A percentile compares a stretch with the other conserved stretches of the same genome.
phyloP scores from a whole-genome alignment of 2,888 invertebrate species.

The Myopa tessellatipennis region DNA sequence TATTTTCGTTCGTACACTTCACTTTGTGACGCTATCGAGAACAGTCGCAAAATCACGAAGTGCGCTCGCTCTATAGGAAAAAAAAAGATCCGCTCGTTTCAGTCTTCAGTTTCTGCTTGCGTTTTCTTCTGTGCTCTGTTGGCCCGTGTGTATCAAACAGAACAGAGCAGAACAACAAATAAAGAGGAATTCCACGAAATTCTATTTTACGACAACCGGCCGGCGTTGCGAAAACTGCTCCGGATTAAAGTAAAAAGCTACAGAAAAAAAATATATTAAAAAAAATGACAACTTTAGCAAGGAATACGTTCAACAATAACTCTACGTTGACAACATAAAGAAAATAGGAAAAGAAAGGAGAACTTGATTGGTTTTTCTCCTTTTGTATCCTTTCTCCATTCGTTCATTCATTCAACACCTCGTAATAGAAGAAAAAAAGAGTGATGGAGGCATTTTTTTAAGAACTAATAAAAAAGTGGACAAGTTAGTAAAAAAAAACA shows the following conservation, averaged over 20 bases:
- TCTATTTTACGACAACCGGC: conserved; percentile 30
- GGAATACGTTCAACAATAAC: too few relatives aligned
- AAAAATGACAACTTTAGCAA: neutral
- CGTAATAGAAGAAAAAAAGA: too few relatives aligned
- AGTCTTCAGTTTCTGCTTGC: conserved; percentile 28
- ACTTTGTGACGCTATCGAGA: conserved; percentile 47
- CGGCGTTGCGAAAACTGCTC: conserved; percentile 26
- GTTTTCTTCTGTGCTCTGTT: conserved; percentile 16
- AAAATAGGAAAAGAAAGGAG: too few relatives aligned
- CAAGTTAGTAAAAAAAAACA: too few relatives aligned
- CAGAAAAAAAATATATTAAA: neutral
- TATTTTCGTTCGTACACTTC: conserved; percentile 39
- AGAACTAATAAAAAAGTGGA: too few relatives aligned
- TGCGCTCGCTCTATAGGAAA: conserved; percentile 13
- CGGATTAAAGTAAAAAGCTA: conserved; percentile 3
- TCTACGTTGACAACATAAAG: too few relatives aligned
- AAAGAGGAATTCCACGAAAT: conserved; percentile 2
- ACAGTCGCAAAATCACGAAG: conserved; percentile 41
- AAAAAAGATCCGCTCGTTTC: conserved; percentile 24
- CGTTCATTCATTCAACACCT: too few relatives aligned
- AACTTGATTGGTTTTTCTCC: too few relatives aligned
- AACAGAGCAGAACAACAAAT: conserved; percentile 23
- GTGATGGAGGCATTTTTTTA: too few relatives aligned
- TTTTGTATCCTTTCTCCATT: too few relatives aligned
- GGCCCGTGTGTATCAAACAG: neutral